Evolutionary conservation across 2,113 vertebrate species (phyloP).

Genomic region (Hirundichthys speculiger): DNA sequence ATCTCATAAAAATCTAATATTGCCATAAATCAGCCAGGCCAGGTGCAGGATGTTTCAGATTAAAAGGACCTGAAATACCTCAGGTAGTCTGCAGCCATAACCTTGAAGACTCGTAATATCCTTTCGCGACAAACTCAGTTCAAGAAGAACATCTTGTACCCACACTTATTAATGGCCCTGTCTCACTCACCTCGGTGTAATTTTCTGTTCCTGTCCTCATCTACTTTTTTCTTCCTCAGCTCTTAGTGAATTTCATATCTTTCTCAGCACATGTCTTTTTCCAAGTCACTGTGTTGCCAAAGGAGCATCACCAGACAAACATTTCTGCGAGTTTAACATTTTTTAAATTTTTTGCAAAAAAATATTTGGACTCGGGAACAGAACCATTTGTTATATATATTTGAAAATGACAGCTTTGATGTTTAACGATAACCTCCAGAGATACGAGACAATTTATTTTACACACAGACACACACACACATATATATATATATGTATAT

Average conservation of each 20-base stretch:
- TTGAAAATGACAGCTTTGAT: no score
- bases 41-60: not conserved
- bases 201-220: constrained; percentile 45
- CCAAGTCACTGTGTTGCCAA: constrained; percentile 26
- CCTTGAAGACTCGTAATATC: constrained; percentile 7
- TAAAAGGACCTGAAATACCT: not conserved
- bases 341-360: no score
- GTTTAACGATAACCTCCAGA: no score
- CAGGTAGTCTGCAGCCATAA: not conserved
- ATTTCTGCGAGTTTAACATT: constrained; percentile 29
- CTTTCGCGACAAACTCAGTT: constrained; percentile 22
- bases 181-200: constrained; percentile 33
- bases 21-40: not conserved
- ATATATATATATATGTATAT: no score
- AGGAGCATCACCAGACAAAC: constrained; percentile 13
- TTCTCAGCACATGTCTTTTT: constrained; percentile 21
- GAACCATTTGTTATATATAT: no score
- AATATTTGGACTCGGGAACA: no score
- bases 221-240: constrained; percentile 39
- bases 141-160: constrained; percentile 25
- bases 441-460: no score
- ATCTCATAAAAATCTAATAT: not conserved
- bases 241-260: constrained; percentile 27
- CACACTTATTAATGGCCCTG: constrained; percentile 28
- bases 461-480: no score